Conservation (phyloP, 2,888 invertebrate genomes). For the Heliconius cydno region DNA sequence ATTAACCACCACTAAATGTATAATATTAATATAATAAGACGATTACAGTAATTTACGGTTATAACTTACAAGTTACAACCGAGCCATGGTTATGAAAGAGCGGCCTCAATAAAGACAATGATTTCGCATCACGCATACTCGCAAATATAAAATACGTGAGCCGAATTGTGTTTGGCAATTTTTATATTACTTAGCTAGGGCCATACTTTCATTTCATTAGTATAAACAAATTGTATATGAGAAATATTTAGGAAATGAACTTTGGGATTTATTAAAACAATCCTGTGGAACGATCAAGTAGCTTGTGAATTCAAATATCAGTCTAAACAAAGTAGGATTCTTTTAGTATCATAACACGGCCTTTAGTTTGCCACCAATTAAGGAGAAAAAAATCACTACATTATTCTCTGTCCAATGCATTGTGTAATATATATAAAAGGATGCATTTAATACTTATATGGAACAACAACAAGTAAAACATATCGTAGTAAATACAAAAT, state of each 20-base stretch:
- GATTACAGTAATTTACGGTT: conserved; percentile 11
- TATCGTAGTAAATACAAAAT: neutral
- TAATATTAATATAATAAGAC: neutral
- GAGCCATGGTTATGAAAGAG: conserved; percentile 33
- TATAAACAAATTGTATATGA: neutral
- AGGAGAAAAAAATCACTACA: neutral
- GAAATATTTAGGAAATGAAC: neutral
- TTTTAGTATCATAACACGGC: no score
- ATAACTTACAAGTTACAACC: neutral
- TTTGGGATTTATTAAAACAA: neutral
- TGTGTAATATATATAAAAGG: neutral
- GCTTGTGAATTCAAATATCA: no score
- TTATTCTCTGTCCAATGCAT: neutral
- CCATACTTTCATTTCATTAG: conserved; percentile 7
- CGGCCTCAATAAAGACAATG: conserved; percentile 38
- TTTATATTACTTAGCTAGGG: conserved; percentile 26
- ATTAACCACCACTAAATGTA: neutral
- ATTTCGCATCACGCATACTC: conserved; percentile 41
- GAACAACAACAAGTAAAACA: neutral
- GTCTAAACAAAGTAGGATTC: no score
- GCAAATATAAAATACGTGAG: conserved; percentile 42
- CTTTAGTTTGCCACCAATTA: neutral
- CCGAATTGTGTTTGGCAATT: conserved; percentile 24
- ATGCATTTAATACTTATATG: neutral
- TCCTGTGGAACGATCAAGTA: no score